Evolutionary conservation across 2,113 vertebrate species (phyloP), one percentile per base, ranked within the genome.

Genomic region (Zingel zingel): DNA sequence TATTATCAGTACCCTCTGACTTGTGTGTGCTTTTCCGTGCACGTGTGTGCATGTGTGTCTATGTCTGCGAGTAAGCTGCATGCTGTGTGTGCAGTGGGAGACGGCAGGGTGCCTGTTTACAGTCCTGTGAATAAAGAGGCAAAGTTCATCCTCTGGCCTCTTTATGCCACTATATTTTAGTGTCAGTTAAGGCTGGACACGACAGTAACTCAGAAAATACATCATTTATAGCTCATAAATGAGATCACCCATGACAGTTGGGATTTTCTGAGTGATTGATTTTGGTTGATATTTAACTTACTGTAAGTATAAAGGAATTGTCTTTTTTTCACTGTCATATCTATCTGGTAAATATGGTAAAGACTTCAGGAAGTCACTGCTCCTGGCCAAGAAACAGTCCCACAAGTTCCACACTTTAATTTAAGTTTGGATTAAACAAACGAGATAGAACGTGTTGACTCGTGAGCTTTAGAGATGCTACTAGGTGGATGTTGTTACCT

Each of bases 61-160:
- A 13, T 74, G 63, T 71, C 18, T 77, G 50, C 65, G 47, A 61
- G 68, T 1, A 12, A 51, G 25, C 47, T 70, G 50, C 80, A 23
- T 69, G 23, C 50, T 48, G 69, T 62, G 78, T 76, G 56, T 83
- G 77, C 68, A 87, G 45, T 74, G 56, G 68, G 77, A 88, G 88
- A 89, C 84, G 77, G 77, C 73, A 83, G 83, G 81, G 81, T 71
- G 74, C 84, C 79, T 88, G 86, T 91, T 94, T 93, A 90, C 91
- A 81, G 90, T 92, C 86, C 87, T 88, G 84, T 85, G 77, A 86
- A 91, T 88, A 81, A 88, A 86, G 78, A 89, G 81, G 48, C 88
- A 94, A 93, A 93, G 92, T 93, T 94, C 90, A 93, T 69, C 81
- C 66, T 50, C 72, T 75, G 77, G 51, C 81, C 82, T 89, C 82